Evolutionary conservation across 64 coral and sea anemone species (phyloP).

Genomic region (Montipora foliosa): DNA sequence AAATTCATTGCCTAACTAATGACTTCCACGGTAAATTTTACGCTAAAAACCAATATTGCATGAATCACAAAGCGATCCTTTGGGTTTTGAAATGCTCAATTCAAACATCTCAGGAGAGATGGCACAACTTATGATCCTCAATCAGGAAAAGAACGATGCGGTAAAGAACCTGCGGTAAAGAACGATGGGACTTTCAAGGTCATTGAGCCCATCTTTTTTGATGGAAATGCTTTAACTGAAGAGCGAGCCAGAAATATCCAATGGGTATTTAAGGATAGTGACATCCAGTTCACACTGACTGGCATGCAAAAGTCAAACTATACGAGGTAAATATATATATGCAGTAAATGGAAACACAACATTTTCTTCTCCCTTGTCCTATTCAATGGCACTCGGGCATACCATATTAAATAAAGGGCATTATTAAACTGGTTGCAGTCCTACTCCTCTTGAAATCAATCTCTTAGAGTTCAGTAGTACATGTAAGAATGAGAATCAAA

Average conservation of each 20-base stretch:
- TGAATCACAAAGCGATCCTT: neutral
- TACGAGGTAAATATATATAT: neutral
- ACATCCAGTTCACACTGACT: constrained; percentile 7
- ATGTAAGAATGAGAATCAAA: too few species aligned
- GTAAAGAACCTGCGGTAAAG: neutral
- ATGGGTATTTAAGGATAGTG: constrained; percentile 17
- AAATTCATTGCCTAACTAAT: too few species aligned
- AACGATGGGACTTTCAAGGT: neutral
- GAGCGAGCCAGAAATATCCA: constrained; percentile 27
- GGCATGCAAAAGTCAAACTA: constrained; percentile 38
- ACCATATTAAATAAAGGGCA: too few species aligned
- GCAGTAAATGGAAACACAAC: too few species aligned
- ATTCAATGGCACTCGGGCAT: too few species aligned
- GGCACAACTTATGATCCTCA: neutral
- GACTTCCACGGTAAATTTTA: too few species aligned
- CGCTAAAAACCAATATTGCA: too few species aligned
- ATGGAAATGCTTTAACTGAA: constrained; percentile 36
- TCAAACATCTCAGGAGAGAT: constrained; percentile 36
- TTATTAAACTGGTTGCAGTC: too few species aligned
- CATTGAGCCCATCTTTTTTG: neutral
- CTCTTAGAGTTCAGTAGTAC: too few species aligned
- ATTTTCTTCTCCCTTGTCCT: too few species aligned
- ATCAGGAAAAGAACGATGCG: constrained; percentile 14
- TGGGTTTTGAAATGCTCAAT: constrained; percentile 18
- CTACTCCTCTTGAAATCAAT: too few species aligned